Conservation (phyloP, 2,888 invertebrate genomes). For the Lepeophtheirus nordmannii region DNA sequence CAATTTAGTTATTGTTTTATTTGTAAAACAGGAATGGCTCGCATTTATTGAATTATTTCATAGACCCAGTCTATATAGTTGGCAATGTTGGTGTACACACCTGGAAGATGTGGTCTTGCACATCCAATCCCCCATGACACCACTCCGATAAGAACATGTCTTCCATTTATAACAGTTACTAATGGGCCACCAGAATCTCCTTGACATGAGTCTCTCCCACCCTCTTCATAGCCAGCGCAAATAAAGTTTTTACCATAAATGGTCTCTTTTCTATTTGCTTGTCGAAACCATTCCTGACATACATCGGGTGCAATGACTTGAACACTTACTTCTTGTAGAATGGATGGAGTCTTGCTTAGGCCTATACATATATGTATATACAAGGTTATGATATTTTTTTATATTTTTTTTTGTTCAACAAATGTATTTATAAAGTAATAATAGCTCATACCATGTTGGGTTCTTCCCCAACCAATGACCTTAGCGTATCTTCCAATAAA, state of each 20-base stretch:
- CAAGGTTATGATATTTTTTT: background rate
- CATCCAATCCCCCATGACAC: conserved; percentile 29
- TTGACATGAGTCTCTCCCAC: conserved; percentile 44
- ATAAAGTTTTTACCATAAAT: conserved; percentile 73
- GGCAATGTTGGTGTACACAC: conserved; percentile 29
- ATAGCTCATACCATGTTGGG: conserved; percentile 43
- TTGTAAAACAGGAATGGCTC: too few species aligned
- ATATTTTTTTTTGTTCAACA: background rate
- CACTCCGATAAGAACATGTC: conserved; percentile 28
- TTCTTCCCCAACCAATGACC: conserved; percentile 78
- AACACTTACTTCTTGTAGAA: conserved; percentile 45
- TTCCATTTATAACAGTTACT: conserved; percentile 26
- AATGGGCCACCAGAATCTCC: conserved; percentile 29
- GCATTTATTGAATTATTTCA: too few species aligned
- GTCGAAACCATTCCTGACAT: conserved; percentile 80
- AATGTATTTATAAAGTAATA: conserved; percentile 42
- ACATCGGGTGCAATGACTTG: conserved; percentile 68
- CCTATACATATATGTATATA: conserved; percentile 30
- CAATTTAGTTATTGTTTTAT: too few species aligned
- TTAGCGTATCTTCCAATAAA: conserved; percentile 73
- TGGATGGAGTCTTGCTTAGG: conserved; percentile 58
- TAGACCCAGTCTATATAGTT: conserved; percentile 15
- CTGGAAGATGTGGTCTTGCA: conserved; percentile 28
- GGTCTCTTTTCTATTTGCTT: conserved; percentile 73
- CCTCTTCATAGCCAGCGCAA: conserved; percentile 83